A percentile compares a stretch with the other conserved stretches of the same genome.
Conservation (phyloP, 2,797 vertebrate species). For the Pitangus sulphuratus region DNA sequence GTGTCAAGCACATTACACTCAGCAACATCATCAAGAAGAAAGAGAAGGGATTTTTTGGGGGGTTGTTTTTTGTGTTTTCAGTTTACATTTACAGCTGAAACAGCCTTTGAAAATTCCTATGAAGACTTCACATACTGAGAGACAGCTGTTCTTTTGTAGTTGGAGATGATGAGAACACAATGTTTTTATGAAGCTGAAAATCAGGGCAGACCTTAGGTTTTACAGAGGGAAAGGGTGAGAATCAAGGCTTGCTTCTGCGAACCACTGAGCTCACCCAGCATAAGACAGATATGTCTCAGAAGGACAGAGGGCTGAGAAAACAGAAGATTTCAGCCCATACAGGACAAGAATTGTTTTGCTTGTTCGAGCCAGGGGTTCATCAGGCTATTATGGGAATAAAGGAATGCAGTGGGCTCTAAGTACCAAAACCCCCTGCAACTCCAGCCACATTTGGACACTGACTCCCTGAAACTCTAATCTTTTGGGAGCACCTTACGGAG, state of each 20-base stretch:
- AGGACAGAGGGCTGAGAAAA: neutral
- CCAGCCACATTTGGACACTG: accelerated
- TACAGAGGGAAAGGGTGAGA: neutral
- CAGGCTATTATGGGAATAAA: accelerated
- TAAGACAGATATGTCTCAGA: neutral
- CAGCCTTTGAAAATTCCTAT: constrained; percentile 53
- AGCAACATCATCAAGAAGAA: constrained; percentile 53
- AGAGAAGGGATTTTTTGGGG: neutral
- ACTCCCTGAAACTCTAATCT: neutral
- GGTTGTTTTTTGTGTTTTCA: constrained; percentile 30
- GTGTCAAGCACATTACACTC: constrained; percentile 31
- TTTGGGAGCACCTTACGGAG: neutral
- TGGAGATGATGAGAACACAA: constrained; percentile 3
- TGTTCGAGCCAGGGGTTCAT: neutral
- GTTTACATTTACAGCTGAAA: constrained; percentile 50
- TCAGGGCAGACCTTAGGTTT: constrained; percentile 32
- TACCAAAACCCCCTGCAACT: neutral
- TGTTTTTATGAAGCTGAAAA: constrained; percentile 36
- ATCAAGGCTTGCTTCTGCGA: neutral
- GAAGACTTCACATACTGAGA: constrained; percentile 42
- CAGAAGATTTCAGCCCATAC: neutral
- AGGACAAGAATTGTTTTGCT: neutral
- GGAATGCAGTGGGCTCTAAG: neutral
- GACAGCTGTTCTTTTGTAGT: constrained; percentile 36
- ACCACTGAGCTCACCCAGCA: neutral